Base-by-base conservation (phyloP, 1,140 invertebrate species). In the Ctenoplectra terminalis region DNA sequence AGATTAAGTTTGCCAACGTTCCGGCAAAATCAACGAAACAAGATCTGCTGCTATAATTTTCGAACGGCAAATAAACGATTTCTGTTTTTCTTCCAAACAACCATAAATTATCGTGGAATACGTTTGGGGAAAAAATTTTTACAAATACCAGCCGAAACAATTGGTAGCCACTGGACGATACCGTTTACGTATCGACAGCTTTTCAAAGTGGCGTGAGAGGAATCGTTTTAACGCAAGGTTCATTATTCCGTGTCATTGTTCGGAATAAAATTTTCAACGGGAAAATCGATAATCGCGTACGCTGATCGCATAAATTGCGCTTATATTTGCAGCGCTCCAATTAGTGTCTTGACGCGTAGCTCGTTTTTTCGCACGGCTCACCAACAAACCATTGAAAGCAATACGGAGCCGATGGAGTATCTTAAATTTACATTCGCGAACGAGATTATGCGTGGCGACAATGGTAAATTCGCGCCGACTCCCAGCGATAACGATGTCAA, bases 351-450 rank as follows among this genome's bases (percentile, higher is more conserved):
- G 17, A 23, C 13, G 9, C 20, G 34, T 29, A 2, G 31, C 46
- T n/a, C 26, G 29, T 31, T 40, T 52, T 67, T 40, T 11, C 20
- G 7, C 26, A n/a, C 23, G 64, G 37, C 20, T n/a, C 31, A 31
- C 26, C 7, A 54, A 17, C 48, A 13, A 23, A 29, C 29, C 23
- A 2, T 23, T 31, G 54, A 48, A 50, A 61, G 71, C 66, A 78
- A 71, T 71, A 46, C 20, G 48, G 13, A 23, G 13, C 43, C 40
- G 17, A 1, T 2, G 0, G 31, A 48, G 40, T 34, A 60, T 80
- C 40, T 80, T 56, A 64, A 63, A 80, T 80, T 80, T 80, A 29
- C 77, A 72, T 72, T 63, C 37, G 23, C n/a, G 20, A 29, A 37
- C 31, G 56, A 37, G 46, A 54, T 61, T 23, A 34, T 54, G 70